Conservation (phyloP, 1,140 invertebrate species). For the Dendroctonus ponderosae region DNA sequence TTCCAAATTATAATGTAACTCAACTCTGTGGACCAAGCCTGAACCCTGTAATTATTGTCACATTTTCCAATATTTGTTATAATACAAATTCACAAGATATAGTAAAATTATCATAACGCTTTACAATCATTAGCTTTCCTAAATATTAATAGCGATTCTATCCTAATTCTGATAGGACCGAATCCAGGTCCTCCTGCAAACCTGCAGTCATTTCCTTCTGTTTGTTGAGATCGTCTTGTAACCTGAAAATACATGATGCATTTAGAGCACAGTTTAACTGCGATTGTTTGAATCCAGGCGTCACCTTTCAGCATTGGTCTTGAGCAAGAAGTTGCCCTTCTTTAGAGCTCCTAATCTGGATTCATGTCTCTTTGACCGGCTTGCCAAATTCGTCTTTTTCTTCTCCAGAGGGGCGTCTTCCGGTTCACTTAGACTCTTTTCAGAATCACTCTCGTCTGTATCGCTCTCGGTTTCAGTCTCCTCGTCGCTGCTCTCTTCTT, state of each 20-base stretch:
- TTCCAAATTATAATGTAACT: no score
- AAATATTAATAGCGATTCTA: conserved; percentile 37
- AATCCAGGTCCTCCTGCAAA: conserved; percentile 80
- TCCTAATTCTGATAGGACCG: conserved; percentile 71
- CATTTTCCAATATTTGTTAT: conserved; percentile 1
- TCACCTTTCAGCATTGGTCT: conserved; percentile 75
- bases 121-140: neutral
- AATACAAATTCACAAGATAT: conserved; percentile 21
- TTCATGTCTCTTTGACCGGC: conserved; percentile 69
- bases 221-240: conserved; percentile 80
- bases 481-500: conserved; percentile 61
- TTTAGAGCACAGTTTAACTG: neutral
- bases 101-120: neutral
- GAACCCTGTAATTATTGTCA: no score
- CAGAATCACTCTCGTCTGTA: conserved; percentile 58
- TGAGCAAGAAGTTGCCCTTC: conserved; percentile 81
- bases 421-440: conserved; percentile 61
- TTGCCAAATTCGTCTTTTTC: conserved; percentile 63
- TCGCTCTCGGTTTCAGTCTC: conserved; percentile 62
- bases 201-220: conserved; percentile 73
- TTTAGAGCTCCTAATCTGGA: conserved; percentile 73
- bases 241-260: conserved; percentile 30
- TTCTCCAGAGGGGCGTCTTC: conserved; percentile 65
- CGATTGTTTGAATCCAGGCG: neutral
- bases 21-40: no score